These are phyloP conservation scores for Smutsia gigantea DNA, from an alignment of 2,797 vertebrate genomes.

Conservation along the genomic window DNA sequence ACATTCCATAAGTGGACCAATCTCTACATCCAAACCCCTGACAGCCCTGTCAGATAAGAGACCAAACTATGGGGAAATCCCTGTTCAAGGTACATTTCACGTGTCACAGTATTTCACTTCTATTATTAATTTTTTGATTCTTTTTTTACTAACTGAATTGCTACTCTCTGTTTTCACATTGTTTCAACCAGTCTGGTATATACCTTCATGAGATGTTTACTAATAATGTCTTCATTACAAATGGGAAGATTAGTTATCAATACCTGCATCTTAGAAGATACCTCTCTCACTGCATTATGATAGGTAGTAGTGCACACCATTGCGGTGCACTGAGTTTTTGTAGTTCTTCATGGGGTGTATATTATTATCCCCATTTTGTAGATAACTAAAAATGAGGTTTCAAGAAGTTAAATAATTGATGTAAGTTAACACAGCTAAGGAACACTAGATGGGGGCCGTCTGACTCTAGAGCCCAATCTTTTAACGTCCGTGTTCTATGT, in stretches of 20 bases:
- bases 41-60: constrained; percentile 94
- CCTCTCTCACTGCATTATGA: neutral
- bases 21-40: constrained; percentile 92
- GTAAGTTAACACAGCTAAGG: neutral
- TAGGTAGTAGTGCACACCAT: neutral
- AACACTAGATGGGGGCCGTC: neutral
- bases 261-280: neutral
- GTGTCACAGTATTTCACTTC: neutral
- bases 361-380: neutral
- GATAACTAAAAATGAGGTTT: neutral
- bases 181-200: neutral
- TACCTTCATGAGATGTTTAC: neutral
- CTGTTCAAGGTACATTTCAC: constrained; percentile 90
- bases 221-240: neutral
- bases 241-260: neutral
- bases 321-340: neutral
- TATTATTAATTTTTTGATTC: neutral
- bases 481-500: neutral
- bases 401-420: neutral
- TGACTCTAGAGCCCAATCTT: neutral
- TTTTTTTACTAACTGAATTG: neutral
- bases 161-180: neutral
- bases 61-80: constrained; percentile 94
- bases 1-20: constrained; percentile 93
- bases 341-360: neutral